Base-by-base conservation (phyloP, 2,113 vertebrate species). In the Litocranius walleri region DNA sequence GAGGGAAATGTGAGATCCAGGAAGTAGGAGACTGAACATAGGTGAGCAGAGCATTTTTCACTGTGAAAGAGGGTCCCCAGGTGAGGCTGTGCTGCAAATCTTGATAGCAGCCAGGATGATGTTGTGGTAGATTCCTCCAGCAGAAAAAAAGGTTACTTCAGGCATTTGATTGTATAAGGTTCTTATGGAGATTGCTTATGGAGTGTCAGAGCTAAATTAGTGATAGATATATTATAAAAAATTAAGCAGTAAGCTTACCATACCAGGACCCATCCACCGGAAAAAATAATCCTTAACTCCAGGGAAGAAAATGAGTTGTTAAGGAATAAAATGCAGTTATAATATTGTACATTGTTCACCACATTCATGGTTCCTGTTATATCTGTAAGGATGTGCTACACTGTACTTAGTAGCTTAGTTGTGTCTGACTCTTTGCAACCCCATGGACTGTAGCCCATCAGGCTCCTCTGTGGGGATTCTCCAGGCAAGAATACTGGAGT, bases 301-400 rank as follows among this genome's bases (percentile, higher is more conserved):
- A 54, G 30, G 27, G 11, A 2, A 19, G 1, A 14, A 36, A 14
- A 19, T 10, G 74, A 91, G 5, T 84, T 77, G 29, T 82, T 89
- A 13, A 90, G 56, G 33, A 74, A 74, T 23, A 83, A 91, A 78
- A 64, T 21, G 7, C 21, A 54, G 5, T 92, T 92, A 82, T 6
- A 43, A 9, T 61, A 40, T 52, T 36, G 17, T 40, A 8, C 11
- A 7, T 81, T 62, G 6, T 45, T 67, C 52, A 29, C 4, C 11
- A 36, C 0, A 13, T 14, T 90, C 50, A 23, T 5, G 21, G 36
- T 88, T 61, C 77, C 8, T 64, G 21, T 74, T 27, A 17, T 54
- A 25, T 80, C 62, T 95, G 57, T 61, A 43, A 88, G 92, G 90
- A 21, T 25, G 67, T 71, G n/a, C 67, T 71, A 11, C 40, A n/a